A percentile compares a stretch with the other conserved stretches of the same genome.
Evolutionary conservation across 2,113 vertebrate species (phyloP).

Genomic region (Mus pahari): DNA sequence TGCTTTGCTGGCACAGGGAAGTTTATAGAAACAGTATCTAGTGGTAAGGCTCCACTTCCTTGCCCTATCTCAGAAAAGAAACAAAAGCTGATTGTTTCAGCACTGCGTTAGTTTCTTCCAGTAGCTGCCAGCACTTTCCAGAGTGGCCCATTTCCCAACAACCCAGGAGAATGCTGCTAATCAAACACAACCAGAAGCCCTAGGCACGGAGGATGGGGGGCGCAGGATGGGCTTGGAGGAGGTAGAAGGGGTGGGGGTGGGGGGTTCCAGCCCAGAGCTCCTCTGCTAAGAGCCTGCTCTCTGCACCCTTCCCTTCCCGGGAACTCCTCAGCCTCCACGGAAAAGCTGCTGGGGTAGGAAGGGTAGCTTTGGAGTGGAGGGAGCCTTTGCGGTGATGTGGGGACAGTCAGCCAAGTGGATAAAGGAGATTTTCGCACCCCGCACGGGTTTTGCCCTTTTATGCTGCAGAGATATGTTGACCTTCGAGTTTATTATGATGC

Average conservation of each 20-base stretch:
- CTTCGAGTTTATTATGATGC: conserved; percentile 88
- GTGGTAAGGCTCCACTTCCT: not conserved
- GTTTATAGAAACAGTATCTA: not conserved
- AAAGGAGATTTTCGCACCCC: conserved; percentile 57
- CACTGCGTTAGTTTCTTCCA: conserved; percentile 25
- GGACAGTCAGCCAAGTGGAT: conserved; percentile 87
- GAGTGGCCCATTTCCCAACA: conserved; percentile 15
- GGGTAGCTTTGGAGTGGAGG: conserved; percentile 63
- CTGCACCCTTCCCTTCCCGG: not conserved
- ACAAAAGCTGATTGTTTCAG: conserved; percentile 44
- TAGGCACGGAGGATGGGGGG: rapidly evolving
- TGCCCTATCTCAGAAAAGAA: not conserved
- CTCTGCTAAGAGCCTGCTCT: not conserved
- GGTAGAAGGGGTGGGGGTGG: not conserved
- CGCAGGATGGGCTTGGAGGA: too few relatives aligned
- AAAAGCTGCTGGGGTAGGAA: conserved; percentile 68
- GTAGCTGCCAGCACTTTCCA: not conserved
- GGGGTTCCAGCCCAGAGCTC: not conserved
- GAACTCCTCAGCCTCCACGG: conserved; percentile 77
- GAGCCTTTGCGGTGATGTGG: conserved; percentile 73
- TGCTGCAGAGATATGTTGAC: conserved; percentile 82
- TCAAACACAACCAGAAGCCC: not conserved
- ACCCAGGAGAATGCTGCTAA: conserved; percentile 40
- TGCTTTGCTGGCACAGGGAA: too few relatives aligned
- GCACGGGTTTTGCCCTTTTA: conserved; percentile 72